Percentiles rank a stretch among this genome's conserved stretches.
Evolutionary conservation across 2,113 vertebrate species (phyloP).

Genomic region (Psittacula cyanocephala): DNA sequence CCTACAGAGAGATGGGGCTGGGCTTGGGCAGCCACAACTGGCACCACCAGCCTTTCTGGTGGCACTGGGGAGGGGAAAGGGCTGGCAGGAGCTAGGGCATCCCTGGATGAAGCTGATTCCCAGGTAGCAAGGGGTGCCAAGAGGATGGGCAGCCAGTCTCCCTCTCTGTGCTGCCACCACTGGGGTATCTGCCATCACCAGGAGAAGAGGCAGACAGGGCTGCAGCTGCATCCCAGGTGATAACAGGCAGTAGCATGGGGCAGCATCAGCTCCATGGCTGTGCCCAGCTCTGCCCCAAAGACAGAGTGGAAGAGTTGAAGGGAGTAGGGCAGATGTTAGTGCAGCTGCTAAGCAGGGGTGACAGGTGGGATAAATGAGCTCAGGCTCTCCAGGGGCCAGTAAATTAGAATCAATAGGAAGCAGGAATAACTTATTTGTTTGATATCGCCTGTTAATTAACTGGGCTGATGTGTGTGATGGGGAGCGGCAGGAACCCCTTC

Average conservation of each 20-base stretch:
- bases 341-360: constrained; percentile 30
- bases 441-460: constrained; percentile 54
- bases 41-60: neutral
- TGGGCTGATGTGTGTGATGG: constrained; percentile 26
- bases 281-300: neutral
- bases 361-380: constrained; percentile 52
- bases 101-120: neutral
- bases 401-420: constrained; percentile 66
- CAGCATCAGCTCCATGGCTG: fast-evolving
- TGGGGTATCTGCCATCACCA: fast-evolving
- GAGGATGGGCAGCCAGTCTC: neutral
- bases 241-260: fast-evolving
- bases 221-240: neutral
- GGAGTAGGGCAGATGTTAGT: constrained; percentile 29
- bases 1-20: neutral
- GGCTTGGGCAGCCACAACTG: neutral
- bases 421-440: constrained; percentile 67
- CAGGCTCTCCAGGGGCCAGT: constrained; percentile 23
- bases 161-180: neutral
- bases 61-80: neutral
- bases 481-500: neutral
- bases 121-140: neutral
- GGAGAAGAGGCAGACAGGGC: neutral
- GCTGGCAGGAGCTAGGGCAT: neutral
- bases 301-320: neutral